Conservation (phyloP, 2,113 vertebrate species). For the Takifugu bimaculatus region DNA sequence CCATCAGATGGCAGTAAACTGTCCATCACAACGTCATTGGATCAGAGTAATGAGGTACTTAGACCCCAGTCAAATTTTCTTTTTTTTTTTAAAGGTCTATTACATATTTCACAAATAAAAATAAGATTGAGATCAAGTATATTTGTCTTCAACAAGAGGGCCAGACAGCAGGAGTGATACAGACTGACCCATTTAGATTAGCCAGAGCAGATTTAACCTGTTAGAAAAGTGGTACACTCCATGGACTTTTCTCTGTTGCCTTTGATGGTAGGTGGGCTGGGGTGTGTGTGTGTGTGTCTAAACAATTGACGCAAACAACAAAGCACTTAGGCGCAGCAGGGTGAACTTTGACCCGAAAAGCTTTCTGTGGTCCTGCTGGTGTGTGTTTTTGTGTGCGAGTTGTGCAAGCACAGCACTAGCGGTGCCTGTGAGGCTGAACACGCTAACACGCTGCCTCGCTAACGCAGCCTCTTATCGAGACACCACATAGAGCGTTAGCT, state of each 20-base stretch:
- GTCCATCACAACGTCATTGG: no score
- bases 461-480: conserved; percentile 54
- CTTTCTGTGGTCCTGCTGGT: conserved; percentile 33
- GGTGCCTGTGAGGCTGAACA: conserved; percentile 43
- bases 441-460: conserved; percentile 47
- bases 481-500: conserved; percentile 44
- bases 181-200: conserved; percentile 19
- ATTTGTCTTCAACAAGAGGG: neutral
- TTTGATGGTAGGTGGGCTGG: neutral
- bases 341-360: conserved; percentile 71
- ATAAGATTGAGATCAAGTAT: neutral
- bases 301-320: conserved; percentile 46
- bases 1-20: no score
- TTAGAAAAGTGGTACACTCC: neutral
- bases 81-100: no score
- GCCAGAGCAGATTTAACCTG: conserved; percentile 15
- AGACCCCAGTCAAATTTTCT: no score
- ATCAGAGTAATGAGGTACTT: no score
- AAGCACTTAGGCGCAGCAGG: conserved; percentile 24
- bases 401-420: conserved; percentile 56
- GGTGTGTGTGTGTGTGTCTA: conserved; percentile 11
- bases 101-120: no score
- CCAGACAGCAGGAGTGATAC: conserved; percentile 30
- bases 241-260: conserved; percentile 4
- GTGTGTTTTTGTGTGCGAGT: conserved; percentile 40